Evolutionary conservation across 2,797 vertebrate genomes (phyloP).

Genomic region (Darevskia nairensis): DNA sequence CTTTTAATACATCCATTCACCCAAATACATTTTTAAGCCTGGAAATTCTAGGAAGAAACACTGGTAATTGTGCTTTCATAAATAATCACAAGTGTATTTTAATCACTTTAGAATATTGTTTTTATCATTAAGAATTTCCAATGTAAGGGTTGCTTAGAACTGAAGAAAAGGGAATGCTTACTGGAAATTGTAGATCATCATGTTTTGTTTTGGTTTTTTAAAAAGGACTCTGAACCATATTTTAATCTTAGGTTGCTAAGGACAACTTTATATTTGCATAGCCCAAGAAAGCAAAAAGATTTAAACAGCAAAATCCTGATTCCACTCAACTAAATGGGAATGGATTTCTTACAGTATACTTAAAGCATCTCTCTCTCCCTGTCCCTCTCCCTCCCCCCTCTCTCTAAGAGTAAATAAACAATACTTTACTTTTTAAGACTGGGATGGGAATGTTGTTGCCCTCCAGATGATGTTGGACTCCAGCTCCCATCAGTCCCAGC

Average conservation of each 20-base stretch:
- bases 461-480: no score
- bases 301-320: not conserved
- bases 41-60: slow-evolving; percentile 63
- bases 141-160: slow-evolving; percentile 63
- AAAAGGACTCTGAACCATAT: slow-evolving; percentile 53
- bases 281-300: slow-evolving; percentile 23
- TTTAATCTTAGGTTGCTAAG: slow-evolving; percentile 37
- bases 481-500: no score
- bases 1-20: slow-evolving; percentile 52
- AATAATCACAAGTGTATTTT: slow-evolving; percentile 67
- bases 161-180: slow-evolving; percentile 60
- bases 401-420: not conserved
- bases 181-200: slow-evolving; percentile 56
- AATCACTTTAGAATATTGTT: slow-evolving; percentile 66
- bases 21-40: slow-evolving; percentile 64
- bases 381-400: no score
- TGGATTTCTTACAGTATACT: not conserved
- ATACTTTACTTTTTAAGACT: no score
- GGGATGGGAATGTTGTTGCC: no score
- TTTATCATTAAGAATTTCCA: slow-evolving; percentile 69
- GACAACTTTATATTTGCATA: slow-evolving; percentile 44
- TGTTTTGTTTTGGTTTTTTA: slow-evolving; percentile 4
- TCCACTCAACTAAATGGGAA: slow-evolving; percentile 7
- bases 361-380: not conserved
- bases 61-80: slow-evolving; percentile 66